Base-by-base conservation (phyloP, 2,113 vertebrate species). In the Mormyrus lacerda region DNA sequence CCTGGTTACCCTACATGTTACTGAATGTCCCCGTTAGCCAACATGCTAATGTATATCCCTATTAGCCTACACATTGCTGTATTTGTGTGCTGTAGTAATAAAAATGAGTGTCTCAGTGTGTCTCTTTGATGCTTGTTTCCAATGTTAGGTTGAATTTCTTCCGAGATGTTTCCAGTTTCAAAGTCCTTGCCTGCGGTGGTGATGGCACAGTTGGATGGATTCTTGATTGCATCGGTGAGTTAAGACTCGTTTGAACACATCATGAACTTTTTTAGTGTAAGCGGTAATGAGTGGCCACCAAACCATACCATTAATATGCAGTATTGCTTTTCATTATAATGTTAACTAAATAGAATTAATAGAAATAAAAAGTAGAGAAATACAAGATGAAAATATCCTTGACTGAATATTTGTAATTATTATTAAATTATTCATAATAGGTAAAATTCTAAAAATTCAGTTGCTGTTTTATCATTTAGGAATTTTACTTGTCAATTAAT, bases 201-300 rank as follows among this genome's bases (percentile, higher is more conserved):
- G 98, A 99, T 90, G 98, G 98, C 91, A 99, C 98, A 0, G 97
- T 98, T 42, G 97, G 98, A 88, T 99, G 98, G 98, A 98, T 99
- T 94, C 96, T 99, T 92, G 98, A 99, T 93, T 98, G 97, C 92
- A 99, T 99, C 92, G 97, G 98, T 99, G 97, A 96, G 88, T 31
- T 19, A 51, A 21, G n/a, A 24, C 24, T 69, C 39, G 65, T 44
- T 69, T 47, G 11, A 45, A 17, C 55, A 27, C 19, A 65, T 27
- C 9, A 21, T 42, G 27, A n/a, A 55, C 50, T 53, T 55, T 55
- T 21, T 53, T 87, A 79, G 73, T 42, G 35, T 39, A 79, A 79
- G 73, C 5, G 35, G 13, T 39, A 76, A 76, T 39, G 61, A n/a
- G 35, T 79, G 17, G 19, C 35, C 73, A 42, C 35, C 35, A 19